Evolutionary conservation across 2,888 invertebrate species (phyloP), one percentile per base, ranked within the genome.

Genomic region (Frankliniella intonsa): DNA sequence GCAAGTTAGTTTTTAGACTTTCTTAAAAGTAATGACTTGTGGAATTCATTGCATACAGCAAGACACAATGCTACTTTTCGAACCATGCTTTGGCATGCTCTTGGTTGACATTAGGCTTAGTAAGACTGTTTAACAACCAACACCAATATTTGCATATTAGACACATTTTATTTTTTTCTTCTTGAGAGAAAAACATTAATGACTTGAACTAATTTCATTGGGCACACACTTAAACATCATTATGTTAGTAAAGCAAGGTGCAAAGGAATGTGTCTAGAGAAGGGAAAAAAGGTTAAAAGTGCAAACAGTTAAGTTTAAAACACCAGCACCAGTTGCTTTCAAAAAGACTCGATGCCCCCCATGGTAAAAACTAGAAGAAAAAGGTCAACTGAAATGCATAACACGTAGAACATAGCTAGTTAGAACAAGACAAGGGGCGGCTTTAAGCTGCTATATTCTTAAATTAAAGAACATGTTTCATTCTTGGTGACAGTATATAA

Each of bases 261-360:
- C 83, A 82, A 83, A 85, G 84, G 83, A 84, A 84, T 85, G 86
- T 85, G 83, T 86, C 85, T 86, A 87, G 86, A 88, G 88, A 88
- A 88, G 88, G 88, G 88, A 88, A 88, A 88, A 88, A 76, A 25
- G 55, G 62, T 2, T 80, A 65, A 82, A 50, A 51, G 62, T 19
- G 62, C 27, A 25, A 51, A 27, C 22, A 51, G 27, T 25, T 25
- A 27, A 81, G 38, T n/a, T 27, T 50, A 80, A 27, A 81, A 17
- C 81, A 81, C 25, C 50, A 81, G 5, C 38, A 38, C 38, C 38
- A 38, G 5, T 38, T 38, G 38, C 38, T 38, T 38, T 38, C 2
- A 38, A 38, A 38, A 38, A 3, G 2, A 38, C 38, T 38, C 38
- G 3, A 38, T 38, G 38, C 38, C 38, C 38, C 5, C 55, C 55